These are phyloP conservation scores for Ammodramus savannarum DNA, from an alignment of 2,113 vertebrate species.

Conservation along the genomic window DNA sequence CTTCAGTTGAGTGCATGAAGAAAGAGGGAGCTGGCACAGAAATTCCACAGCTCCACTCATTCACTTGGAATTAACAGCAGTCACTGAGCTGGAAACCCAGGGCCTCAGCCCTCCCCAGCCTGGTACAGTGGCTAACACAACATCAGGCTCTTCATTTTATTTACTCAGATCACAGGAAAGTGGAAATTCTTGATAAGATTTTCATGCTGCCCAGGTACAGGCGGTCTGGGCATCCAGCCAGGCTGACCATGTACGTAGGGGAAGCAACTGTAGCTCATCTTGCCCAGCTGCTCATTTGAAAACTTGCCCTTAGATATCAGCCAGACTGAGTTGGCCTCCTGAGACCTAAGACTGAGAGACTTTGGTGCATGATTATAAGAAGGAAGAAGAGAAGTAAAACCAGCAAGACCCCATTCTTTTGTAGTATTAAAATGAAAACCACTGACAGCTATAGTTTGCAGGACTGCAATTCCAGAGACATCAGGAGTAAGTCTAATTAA, in stretches of 20 bases:
- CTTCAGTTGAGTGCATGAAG: neutral
- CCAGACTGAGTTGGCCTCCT: neutral
- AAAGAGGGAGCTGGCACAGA: neutral
- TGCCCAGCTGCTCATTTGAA: neutral
- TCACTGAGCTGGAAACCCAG: neutral
- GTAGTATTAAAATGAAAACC: slow-evolving; percentile 6
- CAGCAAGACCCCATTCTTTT: slow-evolving; percentile 9
- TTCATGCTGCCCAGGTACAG: neutral
- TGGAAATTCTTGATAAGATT: slow-evolving; percentile 3
- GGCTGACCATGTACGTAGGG: neutral
- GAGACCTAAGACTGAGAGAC: neutral
- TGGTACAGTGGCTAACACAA: neutral
- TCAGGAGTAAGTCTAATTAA: slow-evolving; percentile 43
- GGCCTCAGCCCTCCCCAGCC: neutral
- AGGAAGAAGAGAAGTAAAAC: neutral
- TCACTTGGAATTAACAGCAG: neutral
- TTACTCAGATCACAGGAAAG: slow-evolving; percentile 7
- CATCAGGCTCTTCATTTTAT: slow-evolving; percentile 9
- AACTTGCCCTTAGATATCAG: slow-evolving; percentile 12
- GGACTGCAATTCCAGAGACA: slow-evolving; percentile 7
- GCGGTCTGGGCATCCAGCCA: slow-evolving; percentile 29
- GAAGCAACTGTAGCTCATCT: neutral
- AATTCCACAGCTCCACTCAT: neutral
- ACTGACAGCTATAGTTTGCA: slow-evolving; percentile 9
- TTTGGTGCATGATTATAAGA: slow-evolving; percentile 6